phyloP scores from a whole-genome alignment of 2,797 vertebrate species.

The Denticeps clupeoides region DNA sequence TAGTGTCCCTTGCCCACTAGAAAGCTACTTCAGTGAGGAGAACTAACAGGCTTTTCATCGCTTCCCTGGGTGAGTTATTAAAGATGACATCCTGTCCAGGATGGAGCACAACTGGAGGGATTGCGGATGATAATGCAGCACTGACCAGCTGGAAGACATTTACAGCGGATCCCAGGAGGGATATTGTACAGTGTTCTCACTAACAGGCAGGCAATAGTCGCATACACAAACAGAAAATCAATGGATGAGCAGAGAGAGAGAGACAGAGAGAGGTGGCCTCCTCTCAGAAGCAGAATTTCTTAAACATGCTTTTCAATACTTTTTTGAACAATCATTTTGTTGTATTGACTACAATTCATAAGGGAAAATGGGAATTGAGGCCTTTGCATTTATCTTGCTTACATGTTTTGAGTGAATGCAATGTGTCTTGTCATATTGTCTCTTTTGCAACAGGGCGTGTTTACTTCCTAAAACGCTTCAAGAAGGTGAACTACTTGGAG shows the following conservation, averaged over 20 bases:
- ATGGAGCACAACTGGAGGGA: conserved; percentile 32
- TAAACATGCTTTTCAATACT: no score
- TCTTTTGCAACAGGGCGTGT: conserved; percentile 64
- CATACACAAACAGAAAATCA: conserved; percentile 48
- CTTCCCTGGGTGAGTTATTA: conserved; percentile 50
- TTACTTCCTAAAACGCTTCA: conserved; percentile 85
- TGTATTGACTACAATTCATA: no score
- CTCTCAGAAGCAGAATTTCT: no score
- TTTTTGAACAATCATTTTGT: no score
- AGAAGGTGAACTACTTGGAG: conserved; percentile 78
- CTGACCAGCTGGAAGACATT: conserved; percentile 48
- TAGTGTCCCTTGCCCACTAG: no score
- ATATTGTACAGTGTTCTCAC: conserved; percentile 44
- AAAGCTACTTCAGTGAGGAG: conserved; percentile 19
- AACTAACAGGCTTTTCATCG: conserved; percentile 25
- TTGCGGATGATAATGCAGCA: conserved; percentile 35
- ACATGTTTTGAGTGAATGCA: background rate
- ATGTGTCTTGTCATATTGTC: background rate
- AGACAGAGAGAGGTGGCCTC: background rate
- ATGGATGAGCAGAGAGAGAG: conserved; percentile 31
- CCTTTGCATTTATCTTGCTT: no score
- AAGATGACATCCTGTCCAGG: conserved; percentile 39
- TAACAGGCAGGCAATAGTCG: conserved; percentile 43
- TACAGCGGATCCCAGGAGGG: conserved; percentile 43
- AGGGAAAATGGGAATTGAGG: no score